Conservation (phyloP, 2,888 invertebrate species). For the Coelopa pilipes region DNA sequence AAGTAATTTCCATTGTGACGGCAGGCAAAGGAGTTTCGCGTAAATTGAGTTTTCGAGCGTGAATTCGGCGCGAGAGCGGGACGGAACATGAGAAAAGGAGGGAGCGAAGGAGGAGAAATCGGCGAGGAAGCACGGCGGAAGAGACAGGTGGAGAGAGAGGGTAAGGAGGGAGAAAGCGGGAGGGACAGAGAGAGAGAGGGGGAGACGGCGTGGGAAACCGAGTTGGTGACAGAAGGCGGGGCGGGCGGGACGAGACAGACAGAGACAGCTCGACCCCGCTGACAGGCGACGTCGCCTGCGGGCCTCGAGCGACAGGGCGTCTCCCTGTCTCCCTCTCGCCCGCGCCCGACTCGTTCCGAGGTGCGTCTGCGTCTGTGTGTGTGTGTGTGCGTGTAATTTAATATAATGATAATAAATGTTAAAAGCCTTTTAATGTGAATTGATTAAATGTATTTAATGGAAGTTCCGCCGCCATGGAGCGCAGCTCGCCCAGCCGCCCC, state of each 20-base stretch:
- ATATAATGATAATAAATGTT: constrained; percentile 42
- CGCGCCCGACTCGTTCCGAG: neutral
- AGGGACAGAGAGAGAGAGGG: neutral
- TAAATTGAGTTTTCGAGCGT: constrained; percentile 19
- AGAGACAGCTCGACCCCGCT: neutral
- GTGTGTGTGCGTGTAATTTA: constrained; percentile 33
- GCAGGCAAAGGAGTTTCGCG: neutral
- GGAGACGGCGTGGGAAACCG: too few relatives aligned
- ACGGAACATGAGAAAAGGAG: neutral
- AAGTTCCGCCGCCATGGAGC: neutral
- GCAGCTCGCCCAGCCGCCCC: too few relatives aligned
- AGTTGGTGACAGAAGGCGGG: too few relatives aligned
- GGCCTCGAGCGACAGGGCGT: too few relatives aligned
- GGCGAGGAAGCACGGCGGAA: too few relatives aligned
- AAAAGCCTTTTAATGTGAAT: constrained; percentile 42
- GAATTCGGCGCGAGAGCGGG: neutral
- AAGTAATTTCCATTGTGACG: constrained; percentile 14
- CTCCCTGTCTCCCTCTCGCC: too few relatives aligned
- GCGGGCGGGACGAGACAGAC: neutral
- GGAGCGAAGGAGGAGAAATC: neutral
- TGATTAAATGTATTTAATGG: constrained; percentile 36
- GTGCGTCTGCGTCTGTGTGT: neutral
- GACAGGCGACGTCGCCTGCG: neutral
- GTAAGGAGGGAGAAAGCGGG: neutral
- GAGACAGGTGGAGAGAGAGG: too few relatives aligned